Conservation (phyloP, 2,797 vertebrate species). For the Setipinna tenuifilis region DNA sequence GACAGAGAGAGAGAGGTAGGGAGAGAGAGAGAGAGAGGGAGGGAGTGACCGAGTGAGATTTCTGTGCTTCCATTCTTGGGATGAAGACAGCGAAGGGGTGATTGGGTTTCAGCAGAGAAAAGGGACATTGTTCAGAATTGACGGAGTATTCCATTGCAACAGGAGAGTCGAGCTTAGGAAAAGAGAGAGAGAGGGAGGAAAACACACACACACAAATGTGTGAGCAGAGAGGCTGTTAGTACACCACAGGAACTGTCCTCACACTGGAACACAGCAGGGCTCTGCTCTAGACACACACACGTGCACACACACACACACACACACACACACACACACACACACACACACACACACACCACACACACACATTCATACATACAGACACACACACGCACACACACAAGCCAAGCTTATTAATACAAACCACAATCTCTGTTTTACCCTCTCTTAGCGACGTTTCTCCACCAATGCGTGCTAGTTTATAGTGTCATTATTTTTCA, state of each 20-base stretch:
- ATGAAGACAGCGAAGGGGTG: slow-evolving; percentile 58
- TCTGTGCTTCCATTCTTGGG: slow-evolving; percentile 51
- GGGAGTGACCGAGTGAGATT: slow-evolving; percentile 56
- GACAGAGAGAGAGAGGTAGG: neutral
- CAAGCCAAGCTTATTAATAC: neutral
- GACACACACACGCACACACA: neutral
- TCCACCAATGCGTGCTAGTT: neutral
- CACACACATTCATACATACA: slow-evolving; percentile 10
- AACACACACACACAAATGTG: neutral
- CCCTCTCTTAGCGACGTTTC: neutral
- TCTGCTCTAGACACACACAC: neutral
- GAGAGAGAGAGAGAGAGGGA: slow-evolving; percentile 47
- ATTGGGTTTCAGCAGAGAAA: slow-evolving; percentile 69
- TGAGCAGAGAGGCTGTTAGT: neutral
- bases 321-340: neutral
- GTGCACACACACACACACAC: neutral
- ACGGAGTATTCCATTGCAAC: slow-evolving; percentile 71
- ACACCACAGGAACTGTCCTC: neutral
- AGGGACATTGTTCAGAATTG: slow-evolving; percentile 69
- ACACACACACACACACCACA: neutral
- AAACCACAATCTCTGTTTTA: neutral
- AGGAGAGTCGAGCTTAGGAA: slow-evolving; percentile 50
- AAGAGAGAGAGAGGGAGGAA: neutral
- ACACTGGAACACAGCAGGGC: neutral
- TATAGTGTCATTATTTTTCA: slow-evolving; percentile 5